Evolutionary conservation across 1,140 invertebrate species (phyloP), one percentile per base, ranked within the genome.

Genomic region (Cardiocondyla obscurior): DNA sequence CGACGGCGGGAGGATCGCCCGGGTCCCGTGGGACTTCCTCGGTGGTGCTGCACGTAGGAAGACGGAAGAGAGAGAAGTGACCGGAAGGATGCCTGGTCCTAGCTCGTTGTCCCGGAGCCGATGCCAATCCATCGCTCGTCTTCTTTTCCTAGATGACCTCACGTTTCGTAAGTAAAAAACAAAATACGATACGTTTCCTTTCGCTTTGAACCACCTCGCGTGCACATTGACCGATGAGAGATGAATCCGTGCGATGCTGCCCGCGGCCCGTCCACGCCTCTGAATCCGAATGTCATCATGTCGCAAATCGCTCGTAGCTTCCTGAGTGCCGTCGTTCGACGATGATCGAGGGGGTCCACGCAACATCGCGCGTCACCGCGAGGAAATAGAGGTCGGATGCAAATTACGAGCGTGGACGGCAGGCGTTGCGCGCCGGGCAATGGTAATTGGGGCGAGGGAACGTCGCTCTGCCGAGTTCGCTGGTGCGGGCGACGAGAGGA

Each of bases 311-410:
- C 28, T 72, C 16, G 22, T 33, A 36, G 7, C 28, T 19, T 72
- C 22, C 19, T 10, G 53, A 10, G 51, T 22, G 22, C 28, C 19
- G 6, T 39, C 7, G 60, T 16, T 7, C 60, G 25, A 4, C n/a
- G 19, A 33, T 25, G 55, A 67, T 12, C 10, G 16, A 46, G 42
- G 39, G 46, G 22, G 42, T 28, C 8, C 39, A 77, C 42, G 51
- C 42, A 74, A 51, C 72, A 42, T 36, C 57, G 62, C 81, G 67
- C 39, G n/a, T 58, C 28, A 7, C 19, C 44, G 25, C 30, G 76
- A 85, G 83, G 81, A 86, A 86, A 86, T 86, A 88, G 87, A 84
- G 87, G 87, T 88, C 84, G 87, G 81, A 88, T 81, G 86, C 84
- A 86, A 88, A 88, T 88, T 81, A 88, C 62, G 73, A 88, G 62